Evolutionary conservation across 2,113 vertebrate genomes (phyloP), one percentile per base, ranked within the genome.

Genomic region (Haliaeetus leucogaster): DNA sequence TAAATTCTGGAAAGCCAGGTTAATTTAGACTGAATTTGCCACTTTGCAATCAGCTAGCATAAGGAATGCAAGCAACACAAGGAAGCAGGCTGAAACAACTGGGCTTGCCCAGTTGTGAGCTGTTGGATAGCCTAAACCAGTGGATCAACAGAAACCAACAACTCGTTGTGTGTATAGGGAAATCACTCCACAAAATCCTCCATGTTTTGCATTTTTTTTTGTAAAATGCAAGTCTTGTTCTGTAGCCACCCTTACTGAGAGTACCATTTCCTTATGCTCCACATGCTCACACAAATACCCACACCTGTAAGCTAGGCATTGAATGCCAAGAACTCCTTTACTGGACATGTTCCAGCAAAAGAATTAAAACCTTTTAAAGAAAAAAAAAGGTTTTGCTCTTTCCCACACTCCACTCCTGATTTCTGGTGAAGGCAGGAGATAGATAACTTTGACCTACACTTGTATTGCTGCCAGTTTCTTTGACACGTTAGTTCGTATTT

Each of bases 361-460:
- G 53, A 91, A 80, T 68, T 88, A 70, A 83, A 87, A 63, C 3
- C 3, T 78, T 79, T 62, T 42, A 61, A 82, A 85, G 11, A 42
- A 78, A 78, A 55, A 4, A 2, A 11, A 11, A 14, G 0, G 5
- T 7, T 82, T 91, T 90, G 1, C 32, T 91, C 38, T 90, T 96
- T 95, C 91, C 91, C 94, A 97, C 90, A 90, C 62, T 79, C 36
- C 26, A 48, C 74, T 93, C 61, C 67, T 72, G 26, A 74, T 72
- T 92, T 91, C 40, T 82, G 38, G 23, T 47, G 86, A 90, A 92
- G 40, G 73, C 61, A 73, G 58, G 55, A 95, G 59, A 63, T 32
- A 47, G 68, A 67, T 70, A 96, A 94, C 70, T 96, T 95, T 89
- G 96, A 87, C 92, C 85, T 94, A 65, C 17, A 67, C 47, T 91